Percentiles rank a stretch among this genome's conserved stretches.
These are phyloP conservation scores for Crotophaga sulcirostris DNA, from an alignment of 2,113 vertebrate species.

Conservation along the genomic window DNA sequence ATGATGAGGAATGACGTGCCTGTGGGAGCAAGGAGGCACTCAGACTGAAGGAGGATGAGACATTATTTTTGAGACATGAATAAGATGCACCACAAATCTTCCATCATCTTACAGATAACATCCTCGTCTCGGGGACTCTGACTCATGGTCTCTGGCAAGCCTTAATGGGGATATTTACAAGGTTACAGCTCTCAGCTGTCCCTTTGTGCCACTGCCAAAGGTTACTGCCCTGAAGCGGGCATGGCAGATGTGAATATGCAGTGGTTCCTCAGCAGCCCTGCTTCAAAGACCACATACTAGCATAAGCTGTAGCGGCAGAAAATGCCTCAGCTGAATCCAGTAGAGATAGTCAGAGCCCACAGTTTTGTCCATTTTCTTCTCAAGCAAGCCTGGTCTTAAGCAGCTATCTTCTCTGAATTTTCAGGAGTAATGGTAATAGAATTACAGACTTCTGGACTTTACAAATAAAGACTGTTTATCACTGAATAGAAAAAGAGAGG, in stretches of 20 bases:
- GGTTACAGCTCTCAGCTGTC: conserved; percentile 14
- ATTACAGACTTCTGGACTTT: background rate
- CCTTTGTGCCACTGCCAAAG: background rate
- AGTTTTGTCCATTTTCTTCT: background rate
- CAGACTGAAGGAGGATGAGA: background rate
- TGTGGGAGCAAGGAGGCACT: background rate
- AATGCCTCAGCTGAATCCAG: background rate
- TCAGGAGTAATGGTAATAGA: background rate
- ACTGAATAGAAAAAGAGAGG: background rate
- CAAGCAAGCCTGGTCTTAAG: background rate
- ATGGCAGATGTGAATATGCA: background rate
- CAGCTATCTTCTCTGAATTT: background rate
- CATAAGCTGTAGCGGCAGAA: background rate
- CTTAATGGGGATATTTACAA: conserved; percentile 31
- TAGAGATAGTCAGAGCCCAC: background rate
- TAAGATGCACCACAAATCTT: conserved; percentile 11
- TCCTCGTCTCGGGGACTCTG: background rate
- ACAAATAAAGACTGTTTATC: background rate
- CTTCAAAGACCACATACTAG: background rate
- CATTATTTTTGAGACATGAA: background rate
- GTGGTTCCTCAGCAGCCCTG: background rate
- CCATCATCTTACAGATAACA: conserved; percentile 1
- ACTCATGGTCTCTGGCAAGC: background rate
- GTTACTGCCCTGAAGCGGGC: background rate
- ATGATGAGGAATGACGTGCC: fast-evolving